phyloP scores from a whole-genome alignment of 2,797 vertebrate genomes.

The Diplodus sargus region DNA sequence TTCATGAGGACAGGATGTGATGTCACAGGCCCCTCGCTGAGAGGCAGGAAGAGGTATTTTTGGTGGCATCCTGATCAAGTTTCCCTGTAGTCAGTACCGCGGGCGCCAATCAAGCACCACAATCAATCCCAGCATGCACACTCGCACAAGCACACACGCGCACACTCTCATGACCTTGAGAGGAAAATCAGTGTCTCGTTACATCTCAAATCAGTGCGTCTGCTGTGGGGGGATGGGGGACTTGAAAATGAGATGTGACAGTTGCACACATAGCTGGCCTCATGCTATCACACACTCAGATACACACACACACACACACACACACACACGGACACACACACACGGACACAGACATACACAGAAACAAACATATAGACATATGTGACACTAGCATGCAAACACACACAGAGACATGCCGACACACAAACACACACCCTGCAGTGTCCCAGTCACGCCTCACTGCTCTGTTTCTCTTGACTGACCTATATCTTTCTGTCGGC shows the following conservation, averaged over 20 bases:
- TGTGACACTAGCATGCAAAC: neutral
- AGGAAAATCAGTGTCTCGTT: slow-evolving; percentile 32
- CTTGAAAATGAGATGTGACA: slow-evolving; percentile 54
- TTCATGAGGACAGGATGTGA: slow-evolving; percentile 78
- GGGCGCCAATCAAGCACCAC: slow-evolving; percentile 34
- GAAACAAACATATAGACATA: slow-evolving; percentile 5
- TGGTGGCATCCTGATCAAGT: slow-evolving; percentile 71
- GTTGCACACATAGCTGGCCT: slow-evolving; percentile 23
- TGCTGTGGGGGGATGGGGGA: slow-evolving; percentile 33
- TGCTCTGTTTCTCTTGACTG: slow-evolving; percentile 63
- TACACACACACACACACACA: neutral
- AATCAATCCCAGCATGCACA: slow-evolving; percentile 50
- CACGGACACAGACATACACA: slow-evolving; percentile 2
- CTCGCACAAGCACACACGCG: slow-evolving; percentile 30
- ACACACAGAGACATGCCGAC: slow-evolving; percentile 26
- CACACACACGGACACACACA: neutral
- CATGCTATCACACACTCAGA: slow-evolving; percentile 16
- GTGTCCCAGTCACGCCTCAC: slow-evolving; percentile 34
- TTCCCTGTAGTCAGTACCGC: slow-evolving; percentile 62
- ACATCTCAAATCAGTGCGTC: slow-evolving; percentile 31
- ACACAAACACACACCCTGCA: slow-evolving; percentile 37
- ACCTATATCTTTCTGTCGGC: slow-evolving; percentile 74
- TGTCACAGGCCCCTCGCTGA: slow-evolving; percentile 59
- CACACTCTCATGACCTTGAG: slow-evolving; percentile 44
- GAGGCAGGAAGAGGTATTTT: slow-evolving; percentile 79